Evolutionary conservation across 2,888 invertebrate species (phyloP).

Genomic region (Melanchra persicariae): DNA sequence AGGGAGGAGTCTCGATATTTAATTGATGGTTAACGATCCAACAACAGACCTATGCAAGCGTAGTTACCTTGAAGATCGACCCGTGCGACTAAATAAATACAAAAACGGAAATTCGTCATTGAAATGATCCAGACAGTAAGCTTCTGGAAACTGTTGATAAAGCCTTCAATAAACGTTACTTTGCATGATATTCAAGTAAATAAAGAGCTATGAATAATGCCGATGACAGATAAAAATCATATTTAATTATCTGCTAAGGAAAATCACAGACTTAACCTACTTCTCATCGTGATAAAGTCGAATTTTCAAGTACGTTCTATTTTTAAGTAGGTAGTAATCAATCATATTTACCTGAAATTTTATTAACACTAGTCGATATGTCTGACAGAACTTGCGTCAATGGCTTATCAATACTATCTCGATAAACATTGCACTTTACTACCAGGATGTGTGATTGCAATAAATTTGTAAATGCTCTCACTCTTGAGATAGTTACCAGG

Average conservation of each 20-base stretch:
- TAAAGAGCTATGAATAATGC: constrained; percentile 22
- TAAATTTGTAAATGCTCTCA: constrained; percentile 47
- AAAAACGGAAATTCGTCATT: constrained; percentile 1
- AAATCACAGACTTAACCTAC: constrained; percentile 30
- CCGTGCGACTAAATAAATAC: background rate
- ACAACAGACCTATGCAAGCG: background rate
- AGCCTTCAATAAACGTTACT: constrained; percentile 15
- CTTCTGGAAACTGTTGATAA: constrained; percentile 34
- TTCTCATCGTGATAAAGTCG: constrained; percentile 23
- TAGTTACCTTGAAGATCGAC: background rate
- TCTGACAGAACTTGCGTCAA: constrained; percentile 60
- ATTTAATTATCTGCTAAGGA: constrained; percentile 4
- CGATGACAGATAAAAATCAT: background rate
- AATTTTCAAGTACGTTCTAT: constrained; percentile 21
- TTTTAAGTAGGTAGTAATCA: constrained; percentile 39
- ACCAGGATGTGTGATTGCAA: constrained; percentile 56
- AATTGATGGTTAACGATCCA: too few species aligned
- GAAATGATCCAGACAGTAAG: background rate
- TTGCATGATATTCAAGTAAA: constrained; percentile 16
- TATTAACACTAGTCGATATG: constrained; percentile 43
- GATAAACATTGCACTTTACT: constrained; percentile 46
- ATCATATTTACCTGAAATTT: constrained; percentile 42
- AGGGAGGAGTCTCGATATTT: background rate
- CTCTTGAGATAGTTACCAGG: constrained; percentile 32
- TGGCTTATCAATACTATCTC: constrained; percentile 55